Evolutionary conservation across 2,888 invertebrate genomes (phyloP).

Genomic region (Electrophaes corylata): DNA sequence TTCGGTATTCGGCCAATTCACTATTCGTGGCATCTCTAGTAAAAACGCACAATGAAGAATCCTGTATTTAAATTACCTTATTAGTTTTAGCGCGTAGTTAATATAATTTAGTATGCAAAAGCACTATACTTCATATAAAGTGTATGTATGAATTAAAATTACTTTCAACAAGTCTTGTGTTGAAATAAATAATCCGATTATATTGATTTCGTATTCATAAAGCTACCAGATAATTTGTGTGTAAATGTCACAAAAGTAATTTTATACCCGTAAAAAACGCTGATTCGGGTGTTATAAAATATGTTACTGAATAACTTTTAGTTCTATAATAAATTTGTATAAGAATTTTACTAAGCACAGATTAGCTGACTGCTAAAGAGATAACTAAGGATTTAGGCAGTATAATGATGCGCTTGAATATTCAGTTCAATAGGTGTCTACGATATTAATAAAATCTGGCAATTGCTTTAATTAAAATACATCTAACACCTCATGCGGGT

Average conservation of each 20-base stretch:
- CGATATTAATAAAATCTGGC: constrained; percentile 5
- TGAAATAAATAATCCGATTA: constrained; percentile 54
- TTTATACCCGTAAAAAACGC: constrained; percentile 43
- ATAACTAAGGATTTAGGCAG: constrained; percentile 23
- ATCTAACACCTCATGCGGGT: background rate
- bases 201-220: constrained; percentile 55
- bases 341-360: constrained; percentile 18
- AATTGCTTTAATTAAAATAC: background rate
- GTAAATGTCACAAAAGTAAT: constrained; percentile 47
- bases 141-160: constrained; percentile 46
- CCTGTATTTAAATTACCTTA: too few species aligned
- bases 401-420: constrained; percentile 12
- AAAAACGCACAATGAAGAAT: too few species aligned
- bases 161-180: constrained; percentile 50
- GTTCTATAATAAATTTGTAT: constrained; percentile 31
- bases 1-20: too few species aligned
- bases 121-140: background rate
- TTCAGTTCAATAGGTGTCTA: constrained; percentile 29
- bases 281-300: constrained; percentile 41
- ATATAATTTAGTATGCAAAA: background rate
- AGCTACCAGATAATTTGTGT: constrained; percentile 48
- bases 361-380: constrained; percentile 18
- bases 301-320: constrained; percentile 36
- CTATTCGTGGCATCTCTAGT: too few species aligned
- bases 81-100: too few species aligned